phyloP scores from a whole-genome alignment of 1,140 invertebrate genomes.

The Drosophila miranda region DNA sequence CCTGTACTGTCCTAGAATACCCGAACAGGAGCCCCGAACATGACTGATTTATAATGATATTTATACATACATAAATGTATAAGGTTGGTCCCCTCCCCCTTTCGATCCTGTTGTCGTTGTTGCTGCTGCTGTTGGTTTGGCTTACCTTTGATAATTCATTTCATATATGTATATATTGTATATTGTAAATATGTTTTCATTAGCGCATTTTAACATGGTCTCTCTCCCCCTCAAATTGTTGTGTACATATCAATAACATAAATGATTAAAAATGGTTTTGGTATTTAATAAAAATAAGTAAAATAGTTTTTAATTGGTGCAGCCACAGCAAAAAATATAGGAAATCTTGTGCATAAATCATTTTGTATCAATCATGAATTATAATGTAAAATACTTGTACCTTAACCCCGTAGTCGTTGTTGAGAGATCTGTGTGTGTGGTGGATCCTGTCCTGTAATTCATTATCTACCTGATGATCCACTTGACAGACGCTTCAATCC shows the following conservation, averaged over 20 bases:
- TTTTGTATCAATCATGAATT: constrained; percentile 22
- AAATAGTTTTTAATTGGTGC: constrained; percentile 41
- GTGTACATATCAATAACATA: not conserved
- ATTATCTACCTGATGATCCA: constrained; percentile 32
- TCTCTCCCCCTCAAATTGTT: not conserved
- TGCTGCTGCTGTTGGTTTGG: constrained; percentile 29
- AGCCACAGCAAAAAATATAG: constrained; percentile 42
- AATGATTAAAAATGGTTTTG: too few species aligned
- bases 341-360: constrained; percentile 21
- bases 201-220: constrained; percentile 37
- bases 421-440: constrained; percentile 22
- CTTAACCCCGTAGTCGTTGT: constrained; percentile 43
- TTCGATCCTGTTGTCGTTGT: constrained; percentile 1
- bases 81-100: constrained; percentile 3
- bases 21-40: constrained; percentile 10
- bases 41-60: constrained; percentile 42
- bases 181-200: constrained; percentile 22
- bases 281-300: too few species aligned
- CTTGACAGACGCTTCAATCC: constrained; percentile 24
- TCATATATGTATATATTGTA: constrained; percentile 25
- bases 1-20: not conserved
- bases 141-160: constrained; percentile 53
- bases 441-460: constrained; percentile 5
- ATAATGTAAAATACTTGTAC: constrained; percentile 28
- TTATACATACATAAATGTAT: constrained; percentile 1